Evolutionary conservation across 2,888 invertebrate species (phyloP), one percentile per base, ranked within the genome.

Genomic region (Anarsia innoxiella): DNA sequence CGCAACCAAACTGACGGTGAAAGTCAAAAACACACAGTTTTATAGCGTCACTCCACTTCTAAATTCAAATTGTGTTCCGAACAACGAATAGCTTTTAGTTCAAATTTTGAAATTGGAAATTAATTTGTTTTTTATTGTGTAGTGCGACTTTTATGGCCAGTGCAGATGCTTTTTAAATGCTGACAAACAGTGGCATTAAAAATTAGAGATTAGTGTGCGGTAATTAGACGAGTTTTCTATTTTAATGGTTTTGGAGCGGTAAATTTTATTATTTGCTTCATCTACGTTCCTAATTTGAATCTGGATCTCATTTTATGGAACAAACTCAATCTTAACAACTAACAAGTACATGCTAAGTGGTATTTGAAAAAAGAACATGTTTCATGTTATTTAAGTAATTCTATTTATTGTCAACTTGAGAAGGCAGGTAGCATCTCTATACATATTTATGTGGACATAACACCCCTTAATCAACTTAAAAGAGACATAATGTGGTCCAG

Each of bases 11-110:
- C 63, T 77, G 78, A 72, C 59, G 74, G 78, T 67, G 80, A 79
- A 80, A 82, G 79, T 75, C 66, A 60, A 67, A 68, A 66, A 58
- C 66, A 48, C 56, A 63, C 66, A 57, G 57, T 66, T 73, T 75
- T 71, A 74, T 68, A 70, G 66, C 75, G 75, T 66, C 77, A 74
- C 66, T 67, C 52, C 55, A 58, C 59, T 69, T 75, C 69, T 53
- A 72, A 73, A 68, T 73, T 72, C 56, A 59, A 75, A 72, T 65
- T 66, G 59, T 70, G 65, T 68, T 67, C 61, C 56, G 58, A 69
- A 79, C 77, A 77, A 71, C 69, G 69, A 66, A 73, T 72, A 63
- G 76, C 76, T 80, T 70, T 77, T 77, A 30, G 61, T 60, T 68
- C 59, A 53, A 56, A 62, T 61, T 68, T 59, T 52, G 39, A 61